Conservation (phyloP, 2,888 invertebrate genomes). For the Phortica magna region DNA sequence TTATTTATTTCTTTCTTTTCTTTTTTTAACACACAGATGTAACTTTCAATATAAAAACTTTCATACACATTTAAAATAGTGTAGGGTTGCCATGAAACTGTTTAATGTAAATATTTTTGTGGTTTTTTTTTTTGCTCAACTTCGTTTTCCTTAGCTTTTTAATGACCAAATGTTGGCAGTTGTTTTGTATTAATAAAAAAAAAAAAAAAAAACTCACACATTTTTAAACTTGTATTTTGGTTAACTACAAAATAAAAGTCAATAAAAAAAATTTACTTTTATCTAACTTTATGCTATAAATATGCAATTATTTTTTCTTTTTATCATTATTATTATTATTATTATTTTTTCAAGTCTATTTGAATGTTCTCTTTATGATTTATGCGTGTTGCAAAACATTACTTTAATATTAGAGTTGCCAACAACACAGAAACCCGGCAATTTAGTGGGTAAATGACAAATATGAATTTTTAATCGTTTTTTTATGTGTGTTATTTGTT, state of each 20-base stretch:
- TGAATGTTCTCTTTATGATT: not conserved
- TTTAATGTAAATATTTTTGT: not conserved
- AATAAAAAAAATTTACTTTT: conserved; percentile 5
- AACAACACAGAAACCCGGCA: too few species aligned
- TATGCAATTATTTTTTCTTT: conserved; percentile 2
- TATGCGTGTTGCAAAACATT: too few species aligned
- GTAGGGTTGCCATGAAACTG: conserved; percentile 11
- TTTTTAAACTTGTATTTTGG: not conserved
- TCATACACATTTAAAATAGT: not conserved
- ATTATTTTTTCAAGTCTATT: conserved; percentile 1
- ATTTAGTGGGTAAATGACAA: not conserved
- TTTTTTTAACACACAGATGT: conserved; percentile 5
- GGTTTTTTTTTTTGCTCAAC: not conserved
- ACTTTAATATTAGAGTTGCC: too few species aligned
- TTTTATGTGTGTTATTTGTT: conserved; percentile 10
- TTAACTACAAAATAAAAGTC: conserved; percentile 5
- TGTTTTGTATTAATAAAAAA: conserved; percentile 28
- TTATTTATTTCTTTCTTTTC: not conserved
- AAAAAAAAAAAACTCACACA: not conserved
- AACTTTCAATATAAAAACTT: not conserved
- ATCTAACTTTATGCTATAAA: conserved; percentile 4
- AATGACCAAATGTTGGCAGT: conserved; percentile 40
- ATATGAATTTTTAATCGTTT: not conserved
- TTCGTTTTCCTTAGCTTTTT: not conserved
- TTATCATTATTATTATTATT: conserved; percentile 9